Evolutionary conservation across 2,888 invertebrate species (phyloP).

Genomic region (Nephrocerus scutellatus): DNA sequence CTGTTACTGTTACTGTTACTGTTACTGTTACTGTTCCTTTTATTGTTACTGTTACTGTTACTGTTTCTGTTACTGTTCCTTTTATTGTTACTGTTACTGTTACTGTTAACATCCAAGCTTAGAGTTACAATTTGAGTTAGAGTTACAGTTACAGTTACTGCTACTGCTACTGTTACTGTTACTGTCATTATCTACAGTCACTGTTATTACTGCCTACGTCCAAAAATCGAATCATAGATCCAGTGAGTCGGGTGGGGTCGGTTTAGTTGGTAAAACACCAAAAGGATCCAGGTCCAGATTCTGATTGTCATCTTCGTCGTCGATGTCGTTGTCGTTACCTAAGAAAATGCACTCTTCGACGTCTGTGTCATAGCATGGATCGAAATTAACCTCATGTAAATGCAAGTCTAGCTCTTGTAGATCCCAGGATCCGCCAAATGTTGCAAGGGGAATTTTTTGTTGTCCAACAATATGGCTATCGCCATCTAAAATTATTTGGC

Average conservation of each 20-base stretch:
- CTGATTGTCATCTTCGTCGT: conserved; percentile 22
- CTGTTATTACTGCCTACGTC: conserved; percentile 25
- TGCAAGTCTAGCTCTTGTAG: conserved; percentile 58
- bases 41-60: too few relatives aligned
- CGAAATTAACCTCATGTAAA: conserved; percentile 55
- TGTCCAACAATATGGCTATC: too few relatives aligned
- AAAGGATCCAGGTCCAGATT: conserved; percentile 51
- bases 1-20: too few relatives aligned
- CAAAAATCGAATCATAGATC: conserved; percentile 48
- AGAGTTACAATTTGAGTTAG: too few relatives aligned
- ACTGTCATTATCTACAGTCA: too few relatives aligned
- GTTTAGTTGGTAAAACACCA: conserved; percentile 53
- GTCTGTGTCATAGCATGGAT: conserved; percentile 57
- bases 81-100: too few relatives aligned
- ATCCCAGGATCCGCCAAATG: conserved; percentile 56
- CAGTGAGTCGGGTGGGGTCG: conserved; percentile 53
- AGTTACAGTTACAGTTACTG: too few relatives aligned
- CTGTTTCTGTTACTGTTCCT: too few relatives aligned
- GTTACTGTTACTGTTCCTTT: too few relatives aligned
- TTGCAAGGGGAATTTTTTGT: conserved; percentile 36
- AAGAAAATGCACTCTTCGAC: conserved; percentile 57
- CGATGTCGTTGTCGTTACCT: conserved; percentile 41
- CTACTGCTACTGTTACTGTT: too few relatives aligned
- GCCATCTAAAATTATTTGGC: too few relatives aligned
- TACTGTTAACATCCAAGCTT: too few relatives aligned